Percentiles rank a stretch among this genome's conserved stretches.
Conservation (phyloP, 2,113 vertebrate species). For the Rousettus leschenaultii region DNA sequence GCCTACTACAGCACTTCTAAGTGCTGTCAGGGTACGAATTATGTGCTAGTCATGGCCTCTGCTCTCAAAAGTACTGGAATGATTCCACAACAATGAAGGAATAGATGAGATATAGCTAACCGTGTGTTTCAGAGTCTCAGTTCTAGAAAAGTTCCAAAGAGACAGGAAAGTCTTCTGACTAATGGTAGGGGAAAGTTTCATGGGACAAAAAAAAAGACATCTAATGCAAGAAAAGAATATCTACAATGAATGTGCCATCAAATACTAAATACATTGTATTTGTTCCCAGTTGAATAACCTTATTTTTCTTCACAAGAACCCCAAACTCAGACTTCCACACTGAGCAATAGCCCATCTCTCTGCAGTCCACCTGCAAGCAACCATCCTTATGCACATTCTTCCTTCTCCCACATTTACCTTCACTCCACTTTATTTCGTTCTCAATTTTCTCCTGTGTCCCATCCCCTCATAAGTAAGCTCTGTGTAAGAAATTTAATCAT, state of each 20-base stretch:
- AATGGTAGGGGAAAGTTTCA: not conserved
- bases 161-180: not conserved
- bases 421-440: not conserved
- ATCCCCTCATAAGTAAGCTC: not conserved
- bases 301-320: not conserved
- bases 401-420: not conserved
- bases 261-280: not conserved
- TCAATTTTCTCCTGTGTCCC: not conserved
- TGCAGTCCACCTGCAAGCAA: not conserved
- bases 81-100: not conserved
- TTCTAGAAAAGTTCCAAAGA: not conserved
- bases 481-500: not conserved
- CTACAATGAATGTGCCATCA: not conserved
- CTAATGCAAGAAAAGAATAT: not conserved
- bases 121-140: not conserved
- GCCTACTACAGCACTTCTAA: not conserved
- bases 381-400: not conserved
- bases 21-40: not conserved
- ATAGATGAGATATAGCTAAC: not conserved
- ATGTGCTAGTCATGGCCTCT: not conserved
- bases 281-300: not conserved
- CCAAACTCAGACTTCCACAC: not conserved
- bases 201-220: not conserved
- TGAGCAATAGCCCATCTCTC: not conserved
- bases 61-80: not conserved